phyloP scores from a whole-genome alignment of 2,797 vertebrate genomes.

The Alcedo atthis region DNA sequence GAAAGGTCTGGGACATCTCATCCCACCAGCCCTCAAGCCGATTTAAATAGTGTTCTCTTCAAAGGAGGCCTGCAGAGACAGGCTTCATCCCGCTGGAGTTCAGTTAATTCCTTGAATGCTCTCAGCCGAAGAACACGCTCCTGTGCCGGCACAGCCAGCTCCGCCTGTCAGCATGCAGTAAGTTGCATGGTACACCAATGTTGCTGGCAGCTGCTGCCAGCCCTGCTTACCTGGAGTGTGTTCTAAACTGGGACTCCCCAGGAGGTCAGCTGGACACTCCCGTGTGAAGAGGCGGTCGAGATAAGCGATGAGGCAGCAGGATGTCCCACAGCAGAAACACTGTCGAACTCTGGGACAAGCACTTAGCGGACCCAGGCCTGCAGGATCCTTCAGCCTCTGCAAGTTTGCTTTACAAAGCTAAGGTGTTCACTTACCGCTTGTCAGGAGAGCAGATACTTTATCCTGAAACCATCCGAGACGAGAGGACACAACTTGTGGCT shows the following conservation, averaged over 20 bases:
- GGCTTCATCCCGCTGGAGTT: neutral
- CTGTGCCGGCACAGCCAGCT: neutral
- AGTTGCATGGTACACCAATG: accelerated
- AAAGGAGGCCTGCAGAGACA: neutral
- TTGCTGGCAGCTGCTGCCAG: neutral
- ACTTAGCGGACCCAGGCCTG: accelerated
- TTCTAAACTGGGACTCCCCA: neutral
- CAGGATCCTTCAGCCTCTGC: neutral
- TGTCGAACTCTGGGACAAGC: neutral
- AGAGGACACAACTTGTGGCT: neutral
- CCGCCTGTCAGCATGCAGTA: neutral
- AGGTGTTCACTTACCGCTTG: neutral
- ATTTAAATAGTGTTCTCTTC: neutral
- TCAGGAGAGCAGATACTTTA: neutral
- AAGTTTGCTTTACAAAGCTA: neutral
- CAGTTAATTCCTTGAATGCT: neutral
- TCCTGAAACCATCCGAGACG: neutral
- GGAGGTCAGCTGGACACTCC: neutral
- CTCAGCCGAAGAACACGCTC: neutral
- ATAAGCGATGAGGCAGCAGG: no score
- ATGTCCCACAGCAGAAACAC: neutral
- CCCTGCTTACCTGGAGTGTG: neutral
- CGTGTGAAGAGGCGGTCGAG: neutral
- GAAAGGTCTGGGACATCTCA: neutral
- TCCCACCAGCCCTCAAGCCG: neutral